These are phyloP conservation scores for Tricholaema leucomelas DNA, from an alignment of 2,113 vertebrate genomes.

Conservation along the genomic window DNA sequence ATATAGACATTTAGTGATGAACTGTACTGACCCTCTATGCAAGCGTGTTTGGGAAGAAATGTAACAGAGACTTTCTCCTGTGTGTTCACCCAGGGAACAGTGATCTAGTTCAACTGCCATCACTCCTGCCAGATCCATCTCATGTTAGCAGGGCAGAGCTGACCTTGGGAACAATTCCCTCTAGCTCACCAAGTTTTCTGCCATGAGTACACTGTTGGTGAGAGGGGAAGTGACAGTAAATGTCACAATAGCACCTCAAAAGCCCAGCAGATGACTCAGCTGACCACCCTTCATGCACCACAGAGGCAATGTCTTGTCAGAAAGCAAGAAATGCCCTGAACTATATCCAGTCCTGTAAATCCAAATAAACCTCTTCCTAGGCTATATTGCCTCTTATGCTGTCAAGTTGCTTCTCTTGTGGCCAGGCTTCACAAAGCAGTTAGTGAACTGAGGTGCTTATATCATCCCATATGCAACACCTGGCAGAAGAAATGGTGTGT, in stretches of 20 bases:
- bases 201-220: accelerated
- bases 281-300: background rate
- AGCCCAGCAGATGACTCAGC: background rate
- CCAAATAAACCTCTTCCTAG: background rate
- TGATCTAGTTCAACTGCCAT: background rate
- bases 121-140: background rate
- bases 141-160: background rate
- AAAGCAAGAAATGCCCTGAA: accelerated
- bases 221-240: background rate
- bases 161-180: background rate
- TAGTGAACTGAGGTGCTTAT: background rate
- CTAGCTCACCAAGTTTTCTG: background rate
- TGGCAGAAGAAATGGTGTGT: background rate
- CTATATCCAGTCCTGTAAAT: background rate
- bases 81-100: background rate
- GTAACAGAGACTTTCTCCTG: background rate
- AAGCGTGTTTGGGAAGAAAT: background rate
- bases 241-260: background rate
- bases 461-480: background rate
- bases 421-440: background rate
- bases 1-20: background rate
- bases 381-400: background rate
- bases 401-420: background rate
- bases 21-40: background rate
- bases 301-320: background rate